phyloP scores from a whole-genome alignment of 2,113 vertebrate genomes.

The Corythaixoides concolor region DNA sequence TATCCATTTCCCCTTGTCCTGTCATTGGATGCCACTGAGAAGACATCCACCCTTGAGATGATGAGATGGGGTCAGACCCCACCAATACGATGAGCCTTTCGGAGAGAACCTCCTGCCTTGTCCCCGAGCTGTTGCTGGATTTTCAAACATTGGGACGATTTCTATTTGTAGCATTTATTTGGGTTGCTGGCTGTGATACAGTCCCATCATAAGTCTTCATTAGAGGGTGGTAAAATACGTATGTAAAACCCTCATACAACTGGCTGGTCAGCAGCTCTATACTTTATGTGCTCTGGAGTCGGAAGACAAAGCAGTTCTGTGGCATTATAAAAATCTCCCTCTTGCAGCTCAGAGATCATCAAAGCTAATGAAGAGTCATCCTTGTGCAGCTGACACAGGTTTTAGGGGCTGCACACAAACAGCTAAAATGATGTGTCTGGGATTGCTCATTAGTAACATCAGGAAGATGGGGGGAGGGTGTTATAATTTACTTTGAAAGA shows the following conservation, averaged over 20 bases:
- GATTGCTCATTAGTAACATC: not conserved
- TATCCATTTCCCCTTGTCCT: too few relatives aligned
- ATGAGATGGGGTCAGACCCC: not conserved
- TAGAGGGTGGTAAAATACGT: not conserved
- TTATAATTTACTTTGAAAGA: not conserved
- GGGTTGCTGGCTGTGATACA: not conserved
- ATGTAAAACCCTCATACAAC: not conserved
- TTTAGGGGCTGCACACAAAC: not conserved
- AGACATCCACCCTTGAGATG: fast-evolving
- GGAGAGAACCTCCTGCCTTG: fast-evolving
- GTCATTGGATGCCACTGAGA: too few relatives aligned
- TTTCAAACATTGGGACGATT: not conserved
- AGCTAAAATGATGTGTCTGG: not conserved
- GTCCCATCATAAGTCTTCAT: not conserved
- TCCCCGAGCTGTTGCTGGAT: not conserved
- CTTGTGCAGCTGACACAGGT: not conserved
- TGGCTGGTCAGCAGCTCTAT: not conserved
- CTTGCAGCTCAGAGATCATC: not conserved
- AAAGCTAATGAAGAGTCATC: not conserved
- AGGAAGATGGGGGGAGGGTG: not conserved
- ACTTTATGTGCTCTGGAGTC: not conserved
- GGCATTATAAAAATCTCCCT: not conserved
- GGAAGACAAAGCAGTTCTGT: not conserved
- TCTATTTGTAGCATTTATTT: not conserved
- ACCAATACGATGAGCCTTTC: fast-evolving